Conservation (phyloP, 2,888 invertebrate species). For the Tortricodes alternella region DNA sequence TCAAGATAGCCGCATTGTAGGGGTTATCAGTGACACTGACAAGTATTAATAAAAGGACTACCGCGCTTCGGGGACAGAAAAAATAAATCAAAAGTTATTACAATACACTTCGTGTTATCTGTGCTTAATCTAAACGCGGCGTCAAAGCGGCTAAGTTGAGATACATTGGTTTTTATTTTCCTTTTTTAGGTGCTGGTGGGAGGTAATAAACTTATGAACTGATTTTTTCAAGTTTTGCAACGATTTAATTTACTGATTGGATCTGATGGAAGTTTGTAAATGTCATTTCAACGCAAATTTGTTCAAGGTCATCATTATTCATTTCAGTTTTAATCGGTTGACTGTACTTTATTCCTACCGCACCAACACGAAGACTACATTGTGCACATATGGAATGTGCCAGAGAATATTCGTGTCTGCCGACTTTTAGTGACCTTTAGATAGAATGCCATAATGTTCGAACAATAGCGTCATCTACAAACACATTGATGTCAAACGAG, state of each 20-base stretch:
- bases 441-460: slow-evolving; percentile 22
- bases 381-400: slow-evolving; percentile 8
- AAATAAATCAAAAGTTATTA: slow-evolving; percentile 69
- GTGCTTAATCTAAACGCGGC: slow-evolving; percentile 60
- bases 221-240: neutral
- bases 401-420: slow-evolving; percentile 5
- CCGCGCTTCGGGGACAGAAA: slow-evolving; percentile 53
- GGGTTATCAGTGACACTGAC: slow-evolving; percentile 75
- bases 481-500: slow-evolving; percentile 22
- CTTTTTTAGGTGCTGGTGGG: neutral
- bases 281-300: too few relatives aligned
- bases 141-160: slow-evolving; percentile 29
- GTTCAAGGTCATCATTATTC: too few relatives aligned
- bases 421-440: slow-evolving; percentile 20
- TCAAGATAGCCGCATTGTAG: slow-evolving; percentile 56
- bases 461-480: slow-evolving; percentile 27
- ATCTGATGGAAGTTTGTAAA: too few relatives aligned
- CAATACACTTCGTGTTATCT: slow-evolving; percentile 56
- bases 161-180: neutral
- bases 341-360: too few relatives aligned
- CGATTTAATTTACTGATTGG: too few relatives aligned
- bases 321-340: too few relatives aligned
- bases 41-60: slow-evolving; percentile 78
- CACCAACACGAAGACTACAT: too few relatives aligned
- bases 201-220: neutral